Evolutionary conservation across 2,888 invertebrate genomes (phyloP).

Genomic region (Lypha dubia): DNA sequence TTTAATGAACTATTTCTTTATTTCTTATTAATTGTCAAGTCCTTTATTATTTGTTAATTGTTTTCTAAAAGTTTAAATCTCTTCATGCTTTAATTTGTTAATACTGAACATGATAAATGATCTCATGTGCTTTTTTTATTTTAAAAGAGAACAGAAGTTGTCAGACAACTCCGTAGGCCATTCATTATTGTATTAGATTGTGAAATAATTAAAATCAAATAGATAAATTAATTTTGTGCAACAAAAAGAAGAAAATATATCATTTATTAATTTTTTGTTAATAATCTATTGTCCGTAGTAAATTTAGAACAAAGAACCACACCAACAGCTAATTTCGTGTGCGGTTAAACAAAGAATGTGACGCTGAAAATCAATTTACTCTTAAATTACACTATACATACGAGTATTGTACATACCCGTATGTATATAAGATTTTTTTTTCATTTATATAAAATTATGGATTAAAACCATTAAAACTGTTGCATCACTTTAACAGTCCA

Average conservation of each 20-base stretch:
- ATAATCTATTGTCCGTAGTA: not conserved
- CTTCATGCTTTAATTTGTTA: slow-evolving; percentile 27
- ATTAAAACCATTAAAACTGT: too few species aligned
- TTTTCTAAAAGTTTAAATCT: slow-evolving; percentile 34
- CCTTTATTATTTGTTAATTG: not conserved
- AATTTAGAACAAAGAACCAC: not conserved
- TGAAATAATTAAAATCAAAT: slow-evolving; percentile 7
- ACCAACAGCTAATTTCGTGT: not conserved
- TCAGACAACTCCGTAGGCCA: slow-evolving; percentile 20
- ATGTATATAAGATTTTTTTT: too few species aligned
- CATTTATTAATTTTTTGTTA: not conserved
- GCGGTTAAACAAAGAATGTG: not conserved
- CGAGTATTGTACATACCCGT: too few species aligned
- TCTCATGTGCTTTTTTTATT: not conserved
- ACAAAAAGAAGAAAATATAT: not conserved
- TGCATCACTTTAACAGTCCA: too few species aligned
- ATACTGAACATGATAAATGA: slow-evolving; percentile 53
- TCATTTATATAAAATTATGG: too few species aligned
- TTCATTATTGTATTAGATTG: not conserved
- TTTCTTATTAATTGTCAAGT: not conserved
- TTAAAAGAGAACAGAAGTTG: slow-evolving; percentile 11
- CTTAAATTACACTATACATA: too few species aligned
- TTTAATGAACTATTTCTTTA: slow-evolving; percentile 6
- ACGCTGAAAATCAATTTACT: not conserved
- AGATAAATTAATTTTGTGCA: slow-evolving; percentile 17